phyloP scores from a whole-genome alignment of 2,797 vertebrate species.

The Taeniopygia guttata region DNA sequence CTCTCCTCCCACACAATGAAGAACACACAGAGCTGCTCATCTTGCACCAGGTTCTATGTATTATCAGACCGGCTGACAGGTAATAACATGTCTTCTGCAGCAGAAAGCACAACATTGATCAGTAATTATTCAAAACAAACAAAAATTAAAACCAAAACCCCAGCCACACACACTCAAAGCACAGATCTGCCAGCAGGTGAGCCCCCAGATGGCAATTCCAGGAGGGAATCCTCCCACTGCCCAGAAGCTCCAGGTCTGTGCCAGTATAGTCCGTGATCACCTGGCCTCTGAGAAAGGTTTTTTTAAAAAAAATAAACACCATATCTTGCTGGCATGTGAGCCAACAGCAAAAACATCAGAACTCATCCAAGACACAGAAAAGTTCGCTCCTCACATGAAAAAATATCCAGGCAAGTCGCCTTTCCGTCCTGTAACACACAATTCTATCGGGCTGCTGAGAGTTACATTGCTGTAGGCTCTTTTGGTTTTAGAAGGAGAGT shows the following conservation, averaged over 20 bases:
- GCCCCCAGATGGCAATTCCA: neutral
- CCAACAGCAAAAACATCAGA: neutral
- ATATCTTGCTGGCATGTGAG: neutral
- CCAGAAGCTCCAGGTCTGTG: neutral
- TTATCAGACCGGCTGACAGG: slow-evolving; percentile 78
- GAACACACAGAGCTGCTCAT: slow-evolving; percentile 13
- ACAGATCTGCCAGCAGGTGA: neutral
- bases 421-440: neutral
- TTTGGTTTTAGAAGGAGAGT: neutral
- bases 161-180: neutral
- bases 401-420: neutral
- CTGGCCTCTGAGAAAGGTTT: neutral
- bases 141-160: neutral
- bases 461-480: neutral
- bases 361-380: neutral
- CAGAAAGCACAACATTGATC: slow-evolving; percentile 25
- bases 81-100: neutral
- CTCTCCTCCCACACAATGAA: slow-evolving; percentile 18
- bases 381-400: neutral
- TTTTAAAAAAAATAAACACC: neutral
- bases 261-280: neutral
- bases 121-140: slow-evolving; percentile 7
- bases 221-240: neutral
- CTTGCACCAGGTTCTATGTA: slow-evolving; percentile 68
- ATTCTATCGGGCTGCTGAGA: neutral